A percentile compares a stretch with the other conserved stretches of the same genome.
Evolutionary conservation across 1,140 invertebrate species (phyloP).

Genomic region (Aradophagus sp.): DNA sequence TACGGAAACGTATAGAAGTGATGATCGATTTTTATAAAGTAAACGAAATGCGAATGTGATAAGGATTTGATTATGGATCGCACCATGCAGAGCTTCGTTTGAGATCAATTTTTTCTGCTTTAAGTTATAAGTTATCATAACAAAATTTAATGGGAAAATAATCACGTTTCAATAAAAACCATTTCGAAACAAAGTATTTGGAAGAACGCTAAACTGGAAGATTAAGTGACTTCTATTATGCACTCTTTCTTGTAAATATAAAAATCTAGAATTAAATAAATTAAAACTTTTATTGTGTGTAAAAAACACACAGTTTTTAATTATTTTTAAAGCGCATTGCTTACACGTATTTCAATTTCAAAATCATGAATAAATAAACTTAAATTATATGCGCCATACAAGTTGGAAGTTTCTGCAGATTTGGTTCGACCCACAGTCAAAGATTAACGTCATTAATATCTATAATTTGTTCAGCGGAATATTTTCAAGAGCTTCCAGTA

Average conservation of each 20-base stretch:
- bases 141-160: no score
- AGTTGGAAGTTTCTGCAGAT: slow-evolving; percentile 22
- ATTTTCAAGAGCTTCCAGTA: slow-evolving; percentile 4
- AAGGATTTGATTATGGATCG: slow-evolving; percentile 38
- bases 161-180: no score
- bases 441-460: slow-evolving; percentile 20
- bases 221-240: no score
- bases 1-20: slow-evolving; percentile 26
- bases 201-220: no score
- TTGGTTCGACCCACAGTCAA: slow-evolving; percentile 36
- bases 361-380: slow-evolving; percentile 8
- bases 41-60: slow-evolving; percentile 12
- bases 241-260: no score
- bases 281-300: no score
- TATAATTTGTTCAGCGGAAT: slow-evolving; percentile 1
- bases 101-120: slow-evolving; percentile 3
- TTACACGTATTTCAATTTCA: no score
- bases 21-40: slow-evolving; percentile 19
- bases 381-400: slow-evolving; percentile 3
- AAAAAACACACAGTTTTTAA: no score
- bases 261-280: no score
- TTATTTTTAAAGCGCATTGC: no score
- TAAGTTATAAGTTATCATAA: no score
- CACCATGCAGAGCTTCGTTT: slow-evolving; percentile 26
- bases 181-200: no score